Evolutionary conservation across 2,888 invertebrate genomes (phyloP), one percentile per base, ranked within the genome.

Genomic region (Herminia tarsipennalis): DNA sequence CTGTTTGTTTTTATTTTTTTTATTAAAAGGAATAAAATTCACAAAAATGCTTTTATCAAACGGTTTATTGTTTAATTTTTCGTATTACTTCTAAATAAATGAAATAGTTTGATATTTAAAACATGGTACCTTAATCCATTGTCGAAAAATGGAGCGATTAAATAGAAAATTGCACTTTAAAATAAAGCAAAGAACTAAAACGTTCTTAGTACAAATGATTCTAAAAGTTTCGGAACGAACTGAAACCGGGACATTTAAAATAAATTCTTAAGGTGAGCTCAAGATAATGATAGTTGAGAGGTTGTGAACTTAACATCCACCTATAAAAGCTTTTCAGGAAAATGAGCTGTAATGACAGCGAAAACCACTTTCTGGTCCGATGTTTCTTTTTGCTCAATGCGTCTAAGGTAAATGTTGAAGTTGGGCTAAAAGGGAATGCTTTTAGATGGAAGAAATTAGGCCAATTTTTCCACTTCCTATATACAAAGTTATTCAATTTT

Each of bases 301-400:
- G 73, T 65, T 66, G 62, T 46, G 57, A 64, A 56, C 67, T 73
- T 68, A 73, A 70, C 72, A 71, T 73, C 60, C 57, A 56, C 59
- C 62, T 72, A 74, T 79, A 80, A 83, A 86, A 83, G 80, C 79
- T 78, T 81, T 81, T 66, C 70, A 71, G 70, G 61, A 76, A 78
- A 83, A 82, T 77, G 79, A 79, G 72, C 73, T 75, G 69, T 85
- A 85, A 86, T 84, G 78, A 81, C 81, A 79, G 73, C 63, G 74
- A 73, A 85, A 80, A 82, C 81, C 82, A 81, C 83, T 86, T 80
- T 74, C 69, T 63, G 66, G 70, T 74, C 74, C 60, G 50, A 73
- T 73, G 76, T 83, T 85, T 78, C 73, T 72, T 81, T 78, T 81
- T 75, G 65, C 65, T 69, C 65, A 66, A 72, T 78, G 69, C 73